Evolutionary conservation across 2,113 vertebrate genomes (phyloP).

Genomic region (Lipotes vexillifer): DNA sequence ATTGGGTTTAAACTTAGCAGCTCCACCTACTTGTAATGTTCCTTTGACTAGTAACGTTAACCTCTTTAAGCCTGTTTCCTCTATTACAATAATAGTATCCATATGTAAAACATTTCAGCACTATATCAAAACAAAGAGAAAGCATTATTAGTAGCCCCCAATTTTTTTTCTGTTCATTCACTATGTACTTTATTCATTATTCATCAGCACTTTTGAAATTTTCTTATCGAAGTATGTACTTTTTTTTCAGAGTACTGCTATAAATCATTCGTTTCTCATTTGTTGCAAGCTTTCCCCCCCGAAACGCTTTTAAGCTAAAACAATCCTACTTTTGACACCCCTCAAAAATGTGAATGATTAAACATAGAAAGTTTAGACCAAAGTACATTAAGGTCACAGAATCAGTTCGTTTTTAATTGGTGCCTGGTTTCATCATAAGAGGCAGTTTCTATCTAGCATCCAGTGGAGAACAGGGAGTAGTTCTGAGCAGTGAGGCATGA

Average conservation of each 20-base stretch:
- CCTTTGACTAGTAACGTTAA: not conserved
- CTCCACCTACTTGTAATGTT: not conserved
- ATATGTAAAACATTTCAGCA: not conserved
- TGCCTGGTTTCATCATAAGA: not conserved
- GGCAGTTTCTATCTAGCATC: not conserved
- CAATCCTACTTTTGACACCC: not conserved
- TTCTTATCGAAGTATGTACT: not conserved
- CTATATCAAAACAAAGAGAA: not conserved
- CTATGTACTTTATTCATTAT: not conserved
- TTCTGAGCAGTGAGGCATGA: not conserved
- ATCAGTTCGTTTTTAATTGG: not conserved
- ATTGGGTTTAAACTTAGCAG: not conserved
- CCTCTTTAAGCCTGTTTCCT: not conserved
- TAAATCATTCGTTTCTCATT: not conserved
- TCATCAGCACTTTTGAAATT: not conserved
- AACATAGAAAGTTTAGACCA: not conserved
- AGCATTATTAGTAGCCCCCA: not conserved
- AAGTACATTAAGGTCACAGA: not conserved
- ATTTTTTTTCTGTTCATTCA: not conserved
- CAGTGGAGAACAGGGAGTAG: not conserved
- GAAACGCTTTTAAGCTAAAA: not conserved
- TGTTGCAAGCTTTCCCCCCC: not conserved
- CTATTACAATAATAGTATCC: not conserved
- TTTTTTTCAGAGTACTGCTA: not conserved
- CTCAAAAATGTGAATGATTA: not conserved